These are phyloP conservation scores for Lethrus apterus DNA, from an alignment of 1,140 invertebrate species.

Conservation along the genomic window DNA sequence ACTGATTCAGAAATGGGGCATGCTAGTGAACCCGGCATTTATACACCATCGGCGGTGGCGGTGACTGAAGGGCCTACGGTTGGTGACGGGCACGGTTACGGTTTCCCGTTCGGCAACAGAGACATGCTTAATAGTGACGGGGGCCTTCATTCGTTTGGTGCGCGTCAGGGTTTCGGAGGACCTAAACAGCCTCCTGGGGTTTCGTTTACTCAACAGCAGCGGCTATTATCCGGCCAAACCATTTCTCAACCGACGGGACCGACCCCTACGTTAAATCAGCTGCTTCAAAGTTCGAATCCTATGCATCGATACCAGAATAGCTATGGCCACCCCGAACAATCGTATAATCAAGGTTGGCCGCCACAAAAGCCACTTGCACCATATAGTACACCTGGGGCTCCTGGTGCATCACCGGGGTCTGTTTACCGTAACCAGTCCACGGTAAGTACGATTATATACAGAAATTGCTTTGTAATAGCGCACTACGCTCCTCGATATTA, in stretches of 20 bases:
- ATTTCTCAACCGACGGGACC: conserved; percentile 73
- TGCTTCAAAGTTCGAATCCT: conserved; percentile 43
- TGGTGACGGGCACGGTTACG: conserved; percentile 31
- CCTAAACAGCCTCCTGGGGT: conserved; percentile 29
- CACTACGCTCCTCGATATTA: conserved; percentile 11
- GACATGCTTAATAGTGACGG: conserved; percentile 32
- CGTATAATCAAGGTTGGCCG: conserved; percentile 36
- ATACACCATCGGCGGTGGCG: conserved; percentile 6
- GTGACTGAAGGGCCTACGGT: conserved; percentile 19
- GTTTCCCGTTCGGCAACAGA: conserved; percentile 32
- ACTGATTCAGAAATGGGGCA: conserved; percentile 18
- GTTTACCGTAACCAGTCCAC: conserved; percentile 35
- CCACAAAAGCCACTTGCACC: conserved; percentile 31
- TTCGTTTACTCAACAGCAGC: conserved; percentile 41
- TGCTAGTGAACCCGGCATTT: conserved; percentile 21
- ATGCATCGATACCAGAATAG: conserved; percentile 36
- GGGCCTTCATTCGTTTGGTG: conserved; percentile 35
- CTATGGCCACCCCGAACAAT: conserved; percentile 35
- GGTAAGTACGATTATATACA: conserved; percentile 26
- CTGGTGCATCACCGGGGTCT: conserved; percentile 23
- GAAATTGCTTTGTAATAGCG: neutral
- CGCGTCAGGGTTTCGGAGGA: conserved; percentile 34
- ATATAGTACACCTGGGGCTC: conserved; percentile 20
- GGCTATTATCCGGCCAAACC: conserved; percentile 57
- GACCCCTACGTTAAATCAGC: conserved; percentile 84